phyloP scores from a whole-genome alignment of 2,113 vertebrate species.

The Pangasianodon hypophthalmus region DNA sequence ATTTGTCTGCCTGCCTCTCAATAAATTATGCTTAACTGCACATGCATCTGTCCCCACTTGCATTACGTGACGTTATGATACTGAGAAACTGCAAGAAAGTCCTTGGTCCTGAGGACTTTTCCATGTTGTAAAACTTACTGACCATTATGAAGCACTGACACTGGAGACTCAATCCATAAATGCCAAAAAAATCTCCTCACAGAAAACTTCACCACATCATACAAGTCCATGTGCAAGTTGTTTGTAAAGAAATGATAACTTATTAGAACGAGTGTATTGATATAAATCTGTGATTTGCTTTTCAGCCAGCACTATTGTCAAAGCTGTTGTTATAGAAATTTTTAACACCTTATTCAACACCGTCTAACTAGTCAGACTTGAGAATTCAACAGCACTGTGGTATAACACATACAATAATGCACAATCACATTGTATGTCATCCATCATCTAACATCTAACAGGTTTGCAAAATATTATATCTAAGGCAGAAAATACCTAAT shows the following conservation, averaged over 20 bases:
- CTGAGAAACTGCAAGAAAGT: neutral
- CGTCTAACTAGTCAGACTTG: neutral
- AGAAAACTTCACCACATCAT: neutral
- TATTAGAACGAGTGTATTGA: neutral
- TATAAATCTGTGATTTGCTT: neutral
- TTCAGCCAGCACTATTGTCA: neutral
- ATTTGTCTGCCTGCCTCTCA: no score
- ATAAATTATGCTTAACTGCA: no score
- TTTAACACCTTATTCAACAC: neutral
- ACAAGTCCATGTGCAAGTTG: neutral
- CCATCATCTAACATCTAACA: neutral
- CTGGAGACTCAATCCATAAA: neutral
- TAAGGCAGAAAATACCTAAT: conserved; percentile 65
- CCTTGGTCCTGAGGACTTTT: neutral
- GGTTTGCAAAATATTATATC: neutral
- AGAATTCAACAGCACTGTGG: neutral
- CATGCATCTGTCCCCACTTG: no score
- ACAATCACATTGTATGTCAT: neutral
- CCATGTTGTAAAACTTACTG: neutral
- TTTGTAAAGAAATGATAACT: neutral
- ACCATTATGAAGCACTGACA: neutral
- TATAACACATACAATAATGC: neutral
- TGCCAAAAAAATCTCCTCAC: neutral
- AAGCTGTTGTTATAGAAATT: neutral
- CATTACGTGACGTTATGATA: no score